Conservation (phyloP, 1,140 invertebrate species). For the Lordiphosa collinella region DNA sequence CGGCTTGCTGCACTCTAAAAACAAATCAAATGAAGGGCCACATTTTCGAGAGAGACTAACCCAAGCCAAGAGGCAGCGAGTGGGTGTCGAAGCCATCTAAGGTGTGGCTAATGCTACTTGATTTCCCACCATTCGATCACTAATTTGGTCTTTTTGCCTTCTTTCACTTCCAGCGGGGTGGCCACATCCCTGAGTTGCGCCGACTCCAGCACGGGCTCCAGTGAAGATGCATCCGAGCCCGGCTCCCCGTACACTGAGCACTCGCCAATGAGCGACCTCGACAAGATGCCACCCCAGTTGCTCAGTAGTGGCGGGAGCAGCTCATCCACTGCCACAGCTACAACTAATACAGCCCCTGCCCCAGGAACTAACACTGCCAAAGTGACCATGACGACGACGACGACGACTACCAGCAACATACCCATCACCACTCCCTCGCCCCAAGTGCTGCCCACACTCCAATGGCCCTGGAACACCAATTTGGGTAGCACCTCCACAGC, state of each 20-base stretch:
- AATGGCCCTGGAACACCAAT: constrained; percentile 71
- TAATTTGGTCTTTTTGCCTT: constrained; percentile 5
- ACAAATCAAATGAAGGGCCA: too few relatives aligned
- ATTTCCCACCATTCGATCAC: background rate
- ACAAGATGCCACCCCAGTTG: constrained; percentile 73
- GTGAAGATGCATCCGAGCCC: constrained; percentile 89
- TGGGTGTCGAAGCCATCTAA: constrained; percentile 1
- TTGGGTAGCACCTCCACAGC: constrained; percentile 63
- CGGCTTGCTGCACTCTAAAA: too few relatives aligned
- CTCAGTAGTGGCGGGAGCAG: constrained; percentile 38
- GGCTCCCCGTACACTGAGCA: constrained; percentile 88
- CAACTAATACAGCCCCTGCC: constrained; percentile 7
- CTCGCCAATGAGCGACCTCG: constrained; percentile 75
- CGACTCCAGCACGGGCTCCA: constrained; percentile 85
- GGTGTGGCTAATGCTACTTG: constrained; percentile 21
- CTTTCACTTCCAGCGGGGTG: constrained; percentile 83
- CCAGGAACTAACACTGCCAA: constrained; percentile 39
- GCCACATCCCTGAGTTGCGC: constrained; percentile 84
- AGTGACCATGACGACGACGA: constrained; percentile 28
- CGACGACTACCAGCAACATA: constrained; percentile 14
- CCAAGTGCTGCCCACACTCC: constrained; percentile 49
- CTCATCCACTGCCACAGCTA: constrained; percentile 28
- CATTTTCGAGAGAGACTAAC: too few relatives aligned
- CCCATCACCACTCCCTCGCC: constrained; percentile 19
- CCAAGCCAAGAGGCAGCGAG: background rate